Percentiles rank a stretch among this genome's conserved stretches.
phyloP scores from a whole-genome alignment of 1,140 invertebrate genomes.

The Leptinotarsa texana region DNA sequence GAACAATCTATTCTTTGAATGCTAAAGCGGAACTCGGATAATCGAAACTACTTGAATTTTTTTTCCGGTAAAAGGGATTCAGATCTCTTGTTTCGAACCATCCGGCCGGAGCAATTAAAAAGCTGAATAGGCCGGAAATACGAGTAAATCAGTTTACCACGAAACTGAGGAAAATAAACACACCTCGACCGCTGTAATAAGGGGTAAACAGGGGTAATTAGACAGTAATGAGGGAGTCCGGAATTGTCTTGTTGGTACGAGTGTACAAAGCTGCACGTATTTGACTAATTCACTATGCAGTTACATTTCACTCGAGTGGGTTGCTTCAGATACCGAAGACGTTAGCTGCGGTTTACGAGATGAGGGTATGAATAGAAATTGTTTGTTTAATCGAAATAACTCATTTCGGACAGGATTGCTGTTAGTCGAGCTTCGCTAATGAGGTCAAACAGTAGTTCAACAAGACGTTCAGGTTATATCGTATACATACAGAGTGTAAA shows the following conservation, averaged over 20 bases:
- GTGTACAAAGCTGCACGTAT: conserved; percentile 2
- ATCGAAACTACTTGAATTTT: too few species aligned
- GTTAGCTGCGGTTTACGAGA: not conserved
- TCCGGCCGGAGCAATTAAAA: not conserved
- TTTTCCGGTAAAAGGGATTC: not conserved
- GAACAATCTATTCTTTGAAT: too few species aligned
- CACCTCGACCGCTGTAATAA: not conserved
- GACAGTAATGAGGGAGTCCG: not conserved
- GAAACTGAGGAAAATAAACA: not conserved
- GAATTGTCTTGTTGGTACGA: conserved; percentile 3
- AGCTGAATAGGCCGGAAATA: not conserved
- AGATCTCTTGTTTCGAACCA: not conserved
- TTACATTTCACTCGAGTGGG: not conserved
- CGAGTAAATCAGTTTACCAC: not conserved
- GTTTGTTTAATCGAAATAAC: not conserved
- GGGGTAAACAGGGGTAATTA: conserved; percentile 2
- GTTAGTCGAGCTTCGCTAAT: too few species aligned
- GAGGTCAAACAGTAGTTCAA: too few species aligned
- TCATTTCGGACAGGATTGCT: too few species aligned
- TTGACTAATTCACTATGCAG: not conserved
- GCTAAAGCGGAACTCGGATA: too few species aligned
- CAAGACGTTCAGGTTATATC: too few species aligned
- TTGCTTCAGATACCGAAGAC: not conserved
- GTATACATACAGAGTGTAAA: too few species aligned
- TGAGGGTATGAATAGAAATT: conserved; percentile 1